Base-by-base conservation (phyloP, 1,140 invertebrate species). In the Aphelenchoides fujianensis region DNA sequence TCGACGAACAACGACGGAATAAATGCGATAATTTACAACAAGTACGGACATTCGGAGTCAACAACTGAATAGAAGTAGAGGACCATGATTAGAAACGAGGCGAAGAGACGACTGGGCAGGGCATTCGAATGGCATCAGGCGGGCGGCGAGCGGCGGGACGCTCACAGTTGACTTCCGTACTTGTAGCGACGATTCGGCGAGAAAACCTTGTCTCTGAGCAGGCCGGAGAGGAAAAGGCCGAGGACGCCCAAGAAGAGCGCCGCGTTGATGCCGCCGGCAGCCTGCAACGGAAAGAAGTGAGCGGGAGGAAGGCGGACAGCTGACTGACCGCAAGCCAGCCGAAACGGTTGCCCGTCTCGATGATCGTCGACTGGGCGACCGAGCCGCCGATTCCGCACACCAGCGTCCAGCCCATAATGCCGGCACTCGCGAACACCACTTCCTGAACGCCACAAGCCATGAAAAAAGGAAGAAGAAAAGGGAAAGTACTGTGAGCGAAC, bases 361-460 rank as follows among this genome's bases (percentile, higher is more conserved):
- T 68, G 23, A 78, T 78, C 70, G 78, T 79, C 30, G 64, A 27
- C 48, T 80, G 77, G 1, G 78, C 67, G 30, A 79, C 75, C 34
- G 5, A 7, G 30, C 74, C 77, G 16, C 70, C 78, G 31, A 79
- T 80, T 35, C 77, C 77, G 53, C 77, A 79, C 9, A 79, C 79
- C 28, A 79, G 32, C 77, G 80, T 80, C 77, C 77, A 79, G 36
- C 77, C 79, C n/a, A 79, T 80, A 52, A 80, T 78, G 35, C 77
- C 77, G 12, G 78, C 77, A 31, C 59, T 74, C 16, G 70, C 57
- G 31, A 79, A 80, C 0, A 79, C 76, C 30, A 79, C 70, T 66
- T 79, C 77, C 77, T 79, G 9, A n/a, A n/a, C n/a, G n/a, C n/a
- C n/a, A n/a, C n/a, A n/a, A n/a, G n/a, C n/a, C n/a, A n/a, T n/a